Evolutionary conservation across 2,888 invertebrate genomes (phyloP).

Genomic region (Tricholauxania praeusta): DNA sequence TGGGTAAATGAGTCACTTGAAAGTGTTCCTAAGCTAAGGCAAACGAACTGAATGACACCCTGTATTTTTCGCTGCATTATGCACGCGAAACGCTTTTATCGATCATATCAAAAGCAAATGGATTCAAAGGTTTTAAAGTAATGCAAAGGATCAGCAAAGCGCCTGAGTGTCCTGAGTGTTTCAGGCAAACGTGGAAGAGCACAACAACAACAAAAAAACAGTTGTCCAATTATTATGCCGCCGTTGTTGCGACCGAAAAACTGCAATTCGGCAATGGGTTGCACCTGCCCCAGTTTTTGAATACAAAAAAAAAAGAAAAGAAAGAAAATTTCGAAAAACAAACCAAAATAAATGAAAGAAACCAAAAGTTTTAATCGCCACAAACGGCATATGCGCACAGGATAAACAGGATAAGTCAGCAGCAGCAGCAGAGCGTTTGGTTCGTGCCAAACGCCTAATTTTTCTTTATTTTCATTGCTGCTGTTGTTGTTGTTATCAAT

Average conservation of each 20-base stretch:
- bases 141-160: too few relatives aligned
- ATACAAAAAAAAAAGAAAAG: not conserved
- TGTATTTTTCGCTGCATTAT: too few relatives aligned
- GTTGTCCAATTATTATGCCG: too few relatives aligned
- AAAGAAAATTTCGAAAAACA: not conserved
- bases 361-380: conserved; percentile 10
- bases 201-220: too few relatives aligned
- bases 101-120: conserved; percentile 18
- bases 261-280: too few relatives aligned
- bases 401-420: conserved; percentile 1
- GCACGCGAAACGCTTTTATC: conserved; percentile 19
- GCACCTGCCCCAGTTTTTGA: too few relatives aligned
- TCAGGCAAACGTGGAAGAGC: too few relatives aligned
- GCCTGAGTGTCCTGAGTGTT: too few relatives aligned
- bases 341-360: not conserved
- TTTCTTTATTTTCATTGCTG: not conserved
- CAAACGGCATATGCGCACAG: conserved; percentile 22
- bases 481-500: not conserved
- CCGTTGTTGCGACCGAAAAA: too few relatives aligned
- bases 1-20: too few relatives aligned
- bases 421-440: not conserved
- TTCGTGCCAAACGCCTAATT: conserved; percentile 12
- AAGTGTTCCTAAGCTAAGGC: too few relatives aligned
- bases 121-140: conserved; percentile 15
- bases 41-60: too few relatives aligned